Evolutionary conservation across 92 coral and sea anemone genomes (phyloP), one percentile per base, ranked within the genome.

Genomic region (Phenganax marumi): DNA sequence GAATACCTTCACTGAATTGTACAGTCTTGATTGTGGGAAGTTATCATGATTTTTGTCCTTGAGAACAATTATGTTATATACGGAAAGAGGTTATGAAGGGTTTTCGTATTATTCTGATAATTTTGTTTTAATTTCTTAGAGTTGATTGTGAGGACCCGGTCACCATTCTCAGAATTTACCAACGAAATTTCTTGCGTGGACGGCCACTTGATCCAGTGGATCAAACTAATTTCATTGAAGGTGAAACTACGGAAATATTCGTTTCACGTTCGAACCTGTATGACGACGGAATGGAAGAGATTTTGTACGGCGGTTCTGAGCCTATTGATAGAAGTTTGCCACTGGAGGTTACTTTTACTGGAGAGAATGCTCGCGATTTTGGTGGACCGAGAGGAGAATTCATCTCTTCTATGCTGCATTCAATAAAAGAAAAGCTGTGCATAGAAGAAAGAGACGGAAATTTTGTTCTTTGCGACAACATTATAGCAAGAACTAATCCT

Each of bases 331-430:
- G 76, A 52, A 85, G 91, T 71, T 68, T 48, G 12, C 87, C 91
- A 0, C 57, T 81, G 26, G 86, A 85, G 10, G 86, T 89, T 1
- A 89, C 86, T 0, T 89, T 81, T 65, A 65, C 52, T 51, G 87
- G 89, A 2, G 91, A 89, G 62, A 13, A 48, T 16, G 89, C 89
- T 24, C 13, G 56, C 16, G 89, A 88, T 49, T 88, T 72, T 69
- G 91, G 91, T 11, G 91, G 91, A 26, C 91, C 86, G 2, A 17
- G 87, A 62, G 21, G 87, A 61, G 68, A 85, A 52, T 85, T 85
- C 76, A 63, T 77, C 55, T 73, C 77, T 43, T 10, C 14, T 33
- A 70, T 85, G 53, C 22, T 76, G 56, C 49, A 64, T 16, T 72
- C 52, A 46, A 84, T 76, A 0, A 48, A 73, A 23, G 87, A 84